Conservation (phyloP, 2,888 invertebrate species). For the Mantis religiosa region DNA sequence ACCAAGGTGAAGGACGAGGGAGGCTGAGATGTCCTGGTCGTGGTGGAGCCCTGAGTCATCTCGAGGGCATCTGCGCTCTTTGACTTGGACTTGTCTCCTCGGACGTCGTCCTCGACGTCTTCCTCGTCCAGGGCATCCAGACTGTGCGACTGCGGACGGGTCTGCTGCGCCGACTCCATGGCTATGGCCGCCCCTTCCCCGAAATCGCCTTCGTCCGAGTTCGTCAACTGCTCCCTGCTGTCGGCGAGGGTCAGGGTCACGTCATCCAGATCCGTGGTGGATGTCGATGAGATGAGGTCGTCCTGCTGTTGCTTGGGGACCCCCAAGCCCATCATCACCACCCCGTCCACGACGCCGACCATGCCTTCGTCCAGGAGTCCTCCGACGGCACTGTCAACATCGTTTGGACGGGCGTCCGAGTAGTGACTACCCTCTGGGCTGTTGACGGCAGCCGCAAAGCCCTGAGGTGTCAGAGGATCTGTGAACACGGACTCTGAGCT, state of each 20-base stretch:
- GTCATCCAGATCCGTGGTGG: conserved; percentile 32
- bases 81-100: conserved; percentile 32
- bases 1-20: conserved; percentile 55
- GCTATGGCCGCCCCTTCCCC: background rate
- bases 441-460: conserved; percentile 33
- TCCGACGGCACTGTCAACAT: background rate
- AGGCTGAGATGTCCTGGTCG: conserved; percentile 9
- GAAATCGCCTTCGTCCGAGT: background rate
- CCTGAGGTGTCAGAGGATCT: conserved; percentile 61
- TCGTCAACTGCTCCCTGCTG: conserved; percentile 22
- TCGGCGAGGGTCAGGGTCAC: conserved; percentile 31
- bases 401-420: conserved; percentile 24
- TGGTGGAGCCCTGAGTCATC: conserved; percentile 39
- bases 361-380: conserved; percentile 26
- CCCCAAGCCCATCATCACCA: background rate
- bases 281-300: conserved; percentile 18
- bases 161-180: background rate
- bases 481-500: conserved; percentile 73
- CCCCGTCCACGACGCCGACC: conserved; percentile 25
- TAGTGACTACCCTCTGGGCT: conserved; percentile 22
- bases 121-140: conserved; percentile 30
- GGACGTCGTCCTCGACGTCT: conserved; percentile 27
- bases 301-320: conserved; percentile 19
- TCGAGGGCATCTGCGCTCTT: conserved; percentile 34
- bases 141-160: conserved; percentile 22